phyloP scores from a whole-genome alignment of 2,888 invertebrate species.

The Chrysolina haemoptera region DNA sequence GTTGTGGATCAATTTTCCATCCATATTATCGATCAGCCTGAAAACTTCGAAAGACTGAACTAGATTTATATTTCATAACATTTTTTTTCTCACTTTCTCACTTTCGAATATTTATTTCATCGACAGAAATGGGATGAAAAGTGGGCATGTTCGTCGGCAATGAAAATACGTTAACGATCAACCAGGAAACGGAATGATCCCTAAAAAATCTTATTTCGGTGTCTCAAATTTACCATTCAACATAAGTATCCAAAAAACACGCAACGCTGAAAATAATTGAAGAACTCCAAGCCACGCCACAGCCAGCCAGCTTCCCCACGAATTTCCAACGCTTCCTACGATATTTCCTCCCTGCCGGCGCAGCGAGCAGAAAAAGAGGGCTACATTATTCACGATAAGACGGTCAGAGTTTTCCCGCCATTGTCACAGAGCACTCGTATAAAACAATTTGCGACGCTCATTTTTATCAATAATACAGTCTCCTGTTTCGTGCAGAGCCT shows the following conservation, averaged over 20 bases:
- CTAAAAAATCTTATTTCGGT: too few species aligned
- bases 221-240: neutral
- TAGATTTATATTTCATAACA: too few species aligned
- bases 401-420: slow-evolving; percentile 54
- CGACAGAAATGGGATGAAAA: too few species aligned
- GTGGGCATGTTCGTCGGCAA: too few species aligned
- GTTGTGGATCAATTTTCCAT: too few species aligned
- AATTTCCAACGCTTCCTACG: slow-evolving; percentile 12
- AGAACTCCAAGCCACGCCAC: neutral
- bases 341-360: slow-evolving; percentile 44
- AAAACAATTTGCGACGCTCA: slow-evolving; percentile 68
- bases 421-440: slow-evolving; percentile 66
- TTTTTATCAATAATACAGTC: slow-evolving; percentile 69
- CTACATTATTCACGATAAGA: slow-evolving; percentile 66
- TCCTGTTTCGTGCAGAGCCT: slow-evolving; percentile 58
- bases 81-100: too few species aligned
- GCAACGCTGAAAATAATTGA: neutral
- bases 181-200: too few species aligned
- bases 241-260: neutral
- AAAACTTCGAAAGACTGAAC: too few species aligned
- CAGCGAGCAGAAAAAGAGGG: slow-evolving; percentile 46
- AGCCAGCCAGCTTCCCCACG: neutral
- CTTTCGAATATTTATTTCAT: too few species aligned
- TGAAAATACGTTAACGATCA: too few species aligned
- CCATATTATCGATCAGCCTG: too few species aligned